Evolutionary conservation across 2,888 invertebrate species (phyloP).

Genomic region (Zelleria hepariella): DNA sequence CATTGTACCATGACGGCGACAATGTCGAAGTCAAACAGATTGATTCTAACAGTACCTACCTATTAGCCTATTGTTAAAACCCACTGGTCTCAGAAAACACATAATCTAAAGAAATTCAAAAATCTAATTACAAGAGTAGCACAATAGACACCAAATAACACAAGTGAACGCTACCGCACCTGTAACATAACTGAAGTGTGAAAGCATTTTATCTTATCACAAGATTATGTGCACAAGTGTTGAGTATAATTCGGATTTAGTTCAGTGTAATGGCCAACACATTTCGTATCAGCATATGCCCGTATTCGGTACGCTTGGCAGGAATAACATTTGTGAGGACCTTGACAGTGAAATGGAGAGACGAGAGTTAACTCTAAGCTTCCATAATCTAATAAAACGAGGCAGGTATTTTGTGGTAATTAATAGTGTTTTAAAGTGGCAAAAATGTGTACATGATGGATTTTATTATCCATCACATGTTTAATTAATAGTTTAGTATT

Average conservation of each 20-base stretch:
- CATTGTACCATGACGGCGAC: conserved; percentile 23
- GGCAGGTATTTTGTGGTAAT: conserved; percentile 33
- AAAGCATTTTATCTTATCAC: conserved; percentile 53
- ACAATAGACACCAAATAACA: no score
- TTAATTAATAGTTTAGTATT: not conserved
- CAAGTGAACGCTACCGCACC: not conserved
- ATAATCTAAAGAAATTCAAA: not conserved
- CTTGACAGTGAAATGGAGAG: conserved; percentile 46
- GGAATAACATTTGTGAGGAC: conserved; percentile 19
- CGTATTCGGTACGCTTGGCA: conserved; percentile 30
- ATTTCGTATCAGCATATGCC: conserved; percentile 45
- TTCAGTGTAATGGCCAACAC: conserved; percentile 54
- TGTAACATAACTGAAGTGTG: not conserved
- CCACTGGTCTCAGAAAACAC: no score
- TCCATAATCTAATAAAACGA: conserved; percentile 65
- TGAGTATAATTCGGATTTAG: conserved; percentile 23
- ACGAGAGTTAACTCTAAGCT: conserved; percentile 60
- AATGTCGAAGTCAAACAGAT: not conserved
- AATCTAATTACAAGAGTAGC: not conserved
- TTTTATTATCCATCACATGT: not conserved
- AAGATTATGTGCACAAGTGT: conserved; percentile 68
- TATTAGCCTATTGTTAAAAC: not conserved
- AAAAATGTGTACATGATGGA: not conserved
- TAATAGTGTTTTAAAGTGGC: no score
- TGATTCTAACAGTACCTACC: not conserved